Conservation (phyloP, 2,888 invertebrate species). For the Dinocampus coccinellae region DNA sequence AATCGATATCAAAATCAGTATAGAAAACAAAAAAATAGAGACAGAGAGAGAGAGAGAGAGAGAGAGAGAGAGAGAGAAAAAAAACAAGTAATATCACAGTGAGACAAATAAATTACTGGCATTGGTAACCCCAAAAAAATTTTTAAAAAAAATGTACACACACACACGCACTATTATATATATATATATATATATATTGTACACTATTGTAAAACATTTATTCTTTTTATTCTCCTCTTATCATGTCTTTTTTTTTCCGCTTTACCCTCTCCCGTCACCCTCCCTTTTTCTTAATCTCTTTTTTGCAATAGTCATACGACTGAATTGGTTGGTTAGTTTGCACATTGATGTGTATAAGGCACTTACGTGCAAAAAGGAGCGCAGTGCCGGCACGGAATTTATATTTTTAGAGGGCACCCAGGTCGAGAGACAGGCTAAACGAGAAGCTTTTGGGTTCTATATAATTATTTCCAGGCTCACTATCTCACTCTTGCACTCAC, state of each 20-base stretch:
- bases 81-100: no score
- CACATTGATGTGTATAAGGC: slow-evolving; percentile 5
- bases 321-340: neutral
- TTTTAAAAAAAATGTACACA: no score
- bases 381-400: slow-evolving; percentile 63
- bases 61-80: no score
- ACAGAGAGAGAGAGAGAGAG: neutral
- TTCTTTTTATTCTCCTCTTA: no score
- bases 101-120: no score
- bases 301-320: neutral
- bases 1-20: no score
- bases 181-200: no score
- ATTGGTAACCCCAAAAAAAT: no score
- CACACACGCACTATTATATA: no score
- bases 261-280: no score
- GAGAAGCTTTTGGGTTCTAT: slow-evolving; percentile 31
- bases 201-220: no score
- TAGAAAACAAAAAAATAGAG: neutral
- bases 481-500: neutral
- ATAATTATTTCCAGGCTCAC: slow-evolving; percentile 17
- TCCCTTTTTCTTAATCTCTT: neutral
- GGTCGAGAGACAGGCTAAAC: slow-evolving; percentile 50
- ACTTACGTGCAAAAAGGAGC: slow-evolving; percentile 40
- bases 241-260: neutral
- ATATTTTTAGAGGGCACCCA: slow-evolving; percentile 68